phyloP scores from a whole-genome alignment of 2,888 invertebrate genomes.

The Platynereis dumerilii region DNA sequence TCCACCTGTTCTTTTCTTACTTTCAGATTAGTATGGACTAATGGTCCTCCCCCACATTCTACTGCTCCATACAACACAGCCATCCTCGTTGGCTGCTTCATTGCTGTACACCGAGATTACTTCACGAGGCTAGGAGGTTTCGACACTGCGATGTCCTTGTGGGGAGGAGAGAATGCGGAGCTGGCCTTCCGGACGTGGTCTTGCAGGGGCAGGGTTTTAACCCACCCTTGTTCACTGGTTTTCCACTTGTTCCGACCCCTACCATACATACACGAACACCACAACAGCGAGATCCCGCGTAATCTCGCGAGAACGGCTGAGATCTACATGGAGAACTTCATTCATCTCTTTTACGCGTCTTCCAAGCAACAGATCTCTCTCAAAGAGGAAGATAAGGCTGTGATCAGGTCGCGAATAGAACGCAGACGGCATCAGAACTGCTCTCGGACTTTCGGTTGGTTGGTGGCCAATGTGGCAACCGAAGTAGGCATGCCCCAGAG shows the following conservation, averaged over 20 bases:
- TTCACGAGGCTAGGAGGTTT: constrained; percentile 30
- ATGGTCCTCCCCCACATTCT: background rate
- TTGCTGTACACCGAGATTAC: constrained; percentile 28
- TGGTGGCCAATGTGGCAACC: constrained; percentile 92
- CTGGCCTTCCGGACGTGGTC: constrained; percentile 35
- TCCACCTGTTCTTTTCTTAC: no score
- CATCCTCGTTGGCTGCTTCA: constrained; percentile 34
- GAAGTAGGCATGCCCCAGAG: constrained; percentile 70
- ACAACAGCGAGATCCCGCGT: constrained; percentile 25
- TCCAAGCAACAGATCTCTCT: background rate
- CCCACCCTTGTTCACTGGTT: constrained; percentile 37
- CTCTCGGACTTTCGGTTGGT: constrained; percentile 97
- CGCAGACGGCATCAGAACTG: constrained; percentile 43
- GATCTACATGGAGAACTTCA: constrained; percentile 26
- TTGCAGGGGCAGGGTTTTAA: constrained; percentile 37
- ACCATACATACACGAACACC: constrained; percentile 33
- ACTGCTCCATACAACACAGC: constrained; percentile 32
- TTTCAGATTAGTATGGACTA: constrained; percentile 19
- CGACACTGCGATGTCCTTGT: constrained; percentile 35
- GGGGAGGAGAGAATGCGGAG: constrained; percentile 39
- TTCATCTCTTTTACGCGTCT: constrained; percentile 13
- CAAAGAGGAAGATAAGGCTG: background rate
- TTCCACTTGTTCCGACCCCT: constrained; percentile 37
- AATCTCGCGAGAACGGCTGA: constrained; percentile 36
- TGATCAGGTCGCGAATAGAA: background rate